A percentile compares a stretch with the other conserved stretches of the same genome.
Conservation (phyloP, 2,797 vertebrate genomes). For the Sus cebifrons region DNA sequence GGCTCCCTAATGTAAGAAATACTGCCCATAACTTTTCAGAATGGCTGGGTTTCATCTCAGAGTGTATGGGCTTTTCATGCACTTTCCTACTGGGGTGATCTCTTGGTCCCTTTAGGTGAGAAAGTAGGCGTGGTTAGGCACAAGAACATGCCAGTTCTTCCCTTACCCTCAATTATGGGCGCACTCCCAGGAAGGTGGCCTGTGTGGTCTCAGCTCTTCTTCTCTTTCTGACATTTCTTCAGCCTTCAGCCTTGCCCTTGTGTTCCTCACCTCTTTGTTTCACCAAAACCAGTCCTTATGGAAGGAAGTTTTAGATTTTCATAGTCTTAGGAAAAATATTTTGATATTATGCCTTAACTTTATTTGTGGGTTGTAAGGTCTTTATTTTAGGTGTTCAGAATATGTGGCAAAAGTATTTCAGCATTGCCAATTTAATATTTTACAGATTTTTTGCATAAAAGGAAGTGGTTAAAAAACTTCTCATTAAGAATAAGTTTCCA, state of each 20-base stretch:
- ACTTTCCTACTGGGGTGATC: neutral
- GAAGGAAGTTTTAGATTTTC: conserved; percentile 6
- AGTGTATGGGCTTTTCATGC: neutral
- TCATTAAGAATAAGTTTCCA: neutral
- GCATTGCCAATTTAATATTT: neutral
- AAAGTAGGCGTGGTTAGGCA: neutral
- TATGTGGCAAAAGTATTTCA: neutral
- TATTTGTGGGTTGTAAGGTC: neutral
- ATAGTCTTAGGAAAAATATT: neutral
- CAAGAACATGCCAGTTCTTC: neutral
- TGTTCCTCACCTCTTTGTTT: conserved; percentile 6
- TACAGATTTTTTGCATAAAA: neutral
- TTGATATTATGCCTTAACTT: conserved; percentile 25
- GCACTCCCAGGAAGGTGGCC: neutral
- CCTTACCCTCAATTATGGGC: neutral
- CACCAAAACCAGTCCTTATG: neutral
- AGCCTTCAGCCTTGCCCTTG: neutral
- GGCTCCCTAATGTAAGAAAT: neutral
- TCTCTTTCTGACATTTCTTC: neutral
- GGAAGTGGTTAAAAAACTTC: neutral
- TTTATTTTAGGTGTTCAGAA: neutral
- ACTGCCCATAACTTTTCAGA: neutral
- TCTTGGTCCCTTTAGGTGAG: neutral
- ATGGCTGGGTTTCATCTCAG: neutral
- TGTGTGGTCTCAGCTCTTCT: accelerated